A percentile compares a stretch with the other conserved stretches of the same genome.
Evolutionary conservation across 2,113 vertebrate genomes (phyloP).

Genomic region (Boulengeromyrus knoepffleri): DNA sequence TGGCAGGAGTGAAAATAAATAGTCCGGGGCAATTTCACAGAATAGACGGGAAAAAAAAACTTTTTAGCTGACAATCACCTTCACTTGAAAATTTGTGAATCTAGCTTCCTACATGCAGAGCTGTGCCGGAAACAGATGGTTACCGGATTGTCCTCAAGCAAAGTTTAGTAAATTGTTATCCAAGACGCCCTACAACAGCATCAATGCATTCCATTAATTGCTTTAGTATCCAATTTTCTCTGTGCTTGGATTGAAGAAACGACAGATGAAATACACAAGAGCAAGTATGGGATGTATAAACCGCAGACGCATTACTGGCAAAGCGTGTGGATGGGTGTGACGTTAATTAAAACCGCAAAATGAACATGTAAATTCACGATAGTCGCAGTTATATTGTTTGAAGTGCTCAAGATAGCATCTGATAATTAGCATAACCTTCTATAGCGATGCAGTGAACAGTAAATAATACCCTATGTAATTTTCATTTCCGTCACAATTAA

Average conservation of each 20-base stretch:
- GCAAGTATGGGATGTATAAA: background rate
- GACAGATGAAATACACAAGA: background rate
- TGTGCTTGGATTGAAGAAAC: background rate
- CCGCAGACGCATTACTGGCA: background rate
- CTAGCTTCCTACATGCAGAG: conserved; percentile 54
- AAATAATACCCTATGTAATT: background rate
- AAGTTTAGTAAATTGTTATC: conserved; percentile 54
- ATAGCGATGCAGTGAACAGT: background rate
- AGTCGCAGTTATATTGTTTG: background rate
- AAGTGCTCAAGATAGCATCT: background rate
- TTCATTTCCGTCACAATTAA: background rate
- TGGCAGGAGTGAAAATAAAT: conserved; percentile 41
- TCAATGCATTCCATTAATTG: conserved; percentile 2
- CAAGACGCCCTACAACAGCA: conserved; percentile 32
- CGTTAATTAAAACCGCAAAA: background rate
- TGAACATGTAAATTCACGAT: background rate
- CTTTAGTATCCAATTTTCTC: background rate
- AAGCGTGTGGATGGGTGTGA: background rate
- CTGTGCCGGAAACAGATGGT: conserved; percentile 68
- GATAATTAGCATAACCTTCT: background rate
- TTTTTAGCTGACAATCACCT: conserved; percentile 62
- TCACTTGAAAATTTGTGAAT: conserved; percentile 59
- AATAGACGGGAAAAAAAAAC: conserved; percentile 33
- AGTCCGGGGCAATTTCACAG: conserved; percentile 48
- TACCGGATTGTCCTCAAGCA: conserved; percentile 70